Conservation (phyloP, 2,888 invertebrate species). For the Odontocolon sp. region DNA sequence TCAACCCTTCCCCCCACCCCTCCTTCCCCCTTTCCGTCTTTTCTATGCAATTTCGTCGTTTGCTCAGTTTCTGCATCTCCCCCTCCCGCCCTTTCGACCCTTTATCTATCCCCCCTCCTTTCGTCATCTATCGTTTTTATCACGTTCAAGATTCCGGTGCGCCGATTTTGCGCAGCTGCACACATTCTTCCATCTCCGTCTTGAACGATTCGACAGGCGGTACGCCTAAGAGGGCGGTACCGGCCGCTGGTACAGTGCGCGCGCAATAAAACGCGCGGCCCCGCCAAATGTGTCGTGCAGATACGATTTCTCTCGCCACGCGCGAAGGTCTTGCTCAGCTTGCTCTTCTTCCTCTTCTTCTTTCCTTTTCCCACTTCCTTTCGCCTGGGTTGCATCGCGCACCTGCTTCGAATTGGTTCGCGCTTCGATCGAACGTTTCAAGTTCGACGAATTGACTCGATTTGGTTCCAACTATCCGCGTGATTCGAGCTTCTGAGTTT, state of each 20-base stretch:
- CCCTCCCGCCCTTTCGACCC: slow-evolving; percentile 33
- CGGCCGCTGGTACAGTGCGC: no score
- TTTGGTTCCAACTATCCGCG: no score
- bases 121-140: slow-evolving; percentile 27
- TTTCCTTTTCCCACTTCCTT: no score
- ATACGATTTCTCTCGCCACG: slow-evolving; percentile 1
- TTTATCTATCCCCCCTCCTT: slow-evolving; percentile 36
- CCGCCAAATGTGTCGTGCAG: slow-evolving; percentile 27
- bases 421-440: no score
- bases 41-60: slow-evolving; percentile 27
- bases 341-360: neutral
- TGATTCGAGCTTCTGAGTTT: no score
- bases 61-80: slow-evolving; percentile 5
- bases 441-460: no score
- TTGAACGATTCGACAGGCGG: no score
- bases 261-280: slow-evolving; percentile 36
- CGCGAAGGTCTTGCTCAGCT: neutral
- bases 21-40: neutral
- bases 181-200: slow-evolving; percentile 8
- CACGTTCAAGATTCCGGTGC: slow-evolving; percentile 9
- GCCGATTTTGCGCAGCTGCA: slow-evolving; percentile 44
- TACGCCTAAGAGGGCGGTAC: no score
- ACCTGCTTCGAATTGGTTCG: no score
- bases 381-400: no score
- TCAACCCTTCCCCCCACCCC: slow-evolving; percentile 7